Base-by-base conservation (phyloP, 2,797 vertebrate species). In the Coracias cyanogaster region DNA sequence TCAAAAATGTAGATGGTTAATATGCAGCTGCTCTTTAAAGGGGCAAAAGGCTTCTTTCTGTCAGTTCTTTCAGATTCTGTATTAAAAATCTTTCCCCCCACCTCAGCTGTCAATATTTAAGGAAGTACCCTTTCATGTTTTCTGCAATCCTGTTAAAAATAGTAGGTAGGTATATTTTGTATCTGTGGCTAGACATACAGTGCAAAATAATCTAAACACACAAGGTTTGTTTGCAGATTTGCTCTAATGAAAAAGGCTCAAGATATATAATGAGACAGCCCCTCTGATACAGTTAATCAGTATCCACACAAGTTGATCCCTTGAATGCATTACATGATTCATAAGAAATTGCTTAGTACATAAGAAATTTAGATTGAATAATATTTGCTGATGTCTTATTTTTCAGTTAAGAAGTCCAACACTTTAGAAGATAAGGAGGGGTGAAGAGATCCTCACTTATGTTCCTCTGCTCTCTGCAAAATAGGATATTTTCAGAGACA, bases 141-240 rank as follows among this genome's bases (percentile, higher is more conserved):
- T 80, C 82, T 71, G 21, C 78, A 92, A 83, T 92, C 41, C 72
- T 82, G 54, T 94, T 88, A 86, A 89, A 90, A 95, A 78, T 71
- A 94, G 55, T 80, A 78, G 76, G n/a, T 78, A 41, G 76, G n/a
- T 78, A 41, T 52, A 49, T 85, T 94, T 65, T 91, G 39, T 78
- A 70, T 89, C 70, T 92, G 62, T 84, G 62, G n/a, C 17, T 89
- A 82, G 29, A 86, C 49, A 69, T 95, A 61, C 65, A 72, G 57
- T 81, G 69, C 52, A 95, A 94, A 93, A 78, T 86, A 94, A 81
- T 93, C 79, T 89, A 89, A 94, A 77, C 86, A 91, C 82, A 90
- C 52, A 29, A 86, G 65, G 72, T 92, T 96, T 97, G 89, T 96
- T 96, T 96, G 92, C 92, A 92, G 86, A 91, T 93, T 92, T 95